Percentiles rank a stretch among this genome's conserved stretches.
Evolutionary conservation across 1,140 invertebrate genomes (phyloP).

Genomic region (Physella acuta): DNA sequence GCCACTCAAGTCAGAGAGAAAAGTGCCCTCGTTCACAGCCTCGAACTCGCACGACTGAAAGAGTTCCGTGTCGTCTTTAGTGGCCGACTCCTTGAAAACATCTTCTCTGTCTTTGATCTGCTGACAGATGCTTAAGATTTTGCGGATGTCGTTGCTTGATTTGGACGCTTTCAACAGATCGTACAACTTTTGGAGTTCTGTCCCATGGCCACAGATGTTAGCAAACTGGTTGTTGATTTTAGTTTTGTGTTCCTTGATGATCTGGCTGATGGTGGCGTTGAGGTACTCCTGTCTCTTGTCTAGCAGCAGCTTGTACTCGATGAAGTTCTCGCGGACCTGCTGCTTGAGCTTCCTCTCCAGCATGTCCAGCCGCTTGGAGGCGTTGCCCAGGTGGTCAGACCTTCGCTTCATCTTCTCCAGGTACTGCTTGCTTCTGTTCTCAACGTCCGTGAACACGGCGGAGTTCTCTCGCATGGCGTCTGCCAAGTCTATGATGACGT

Average conservation of each 20-base stretch:
- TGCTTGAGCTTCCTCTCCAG: slow-evolving; percentile 44
- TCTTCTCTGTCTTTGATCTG: slow-evolving; percentile 44
- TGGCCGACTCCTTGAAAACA: slow-evolving; percentile 36
- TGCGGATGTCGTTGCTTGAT: slow-evolving; percentile 41
- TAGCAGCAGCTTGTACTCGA: slow-evolving; percentile 50
- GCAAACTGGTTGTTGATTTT: slow-evolving; percentile 46
- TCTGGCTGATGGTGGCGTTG: slow-evolving; percentile 40
- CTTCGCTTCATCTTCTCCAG: slow-evolving; percentile 45
- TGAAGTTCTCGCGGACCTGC: slow-evolving; percentile 53
- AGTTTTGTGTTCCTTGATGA: slow-evolving; percentile 45
- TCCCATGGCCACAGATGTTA: slow-evolving; percentile 43
- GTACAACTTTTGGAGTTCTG: slow-evolving; percentile 47
- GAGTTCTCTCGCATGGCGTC: slow-evolving; percentile 44
- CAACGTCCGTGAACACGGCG: slow-evolving; percentile 43
- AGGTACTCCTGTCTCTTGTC: slow-evolving; percentile 49
- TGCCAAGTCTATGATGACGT: slow-evolving; percentile 48
- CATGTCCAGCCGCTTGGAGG: slow-evolving; percentile 51
- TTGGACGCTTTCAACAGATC: slow-evolving; percentile 46
- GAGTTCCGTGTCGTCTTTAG: slow-evolving; percentile 46
- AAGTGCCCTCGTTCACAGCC: slow-evolving; percentile 40
- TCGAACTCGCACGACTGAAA: slow-evolving; percentile 46
- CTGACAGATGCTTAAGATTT: slow-evolving; percentile 48
- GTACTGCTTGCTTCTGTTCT: slow-evolving; percentile 42
- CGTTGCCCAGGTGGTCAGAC: slow-evolving; percentile 46
- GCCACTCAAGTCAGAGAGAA: slow-evolving; percentile 47